These are phyloP conservation scores for Peromyscus maniculatus DNA, from an alignment of 2,113 vertebrate genomes.

Conservation along the genomic window DNA sequence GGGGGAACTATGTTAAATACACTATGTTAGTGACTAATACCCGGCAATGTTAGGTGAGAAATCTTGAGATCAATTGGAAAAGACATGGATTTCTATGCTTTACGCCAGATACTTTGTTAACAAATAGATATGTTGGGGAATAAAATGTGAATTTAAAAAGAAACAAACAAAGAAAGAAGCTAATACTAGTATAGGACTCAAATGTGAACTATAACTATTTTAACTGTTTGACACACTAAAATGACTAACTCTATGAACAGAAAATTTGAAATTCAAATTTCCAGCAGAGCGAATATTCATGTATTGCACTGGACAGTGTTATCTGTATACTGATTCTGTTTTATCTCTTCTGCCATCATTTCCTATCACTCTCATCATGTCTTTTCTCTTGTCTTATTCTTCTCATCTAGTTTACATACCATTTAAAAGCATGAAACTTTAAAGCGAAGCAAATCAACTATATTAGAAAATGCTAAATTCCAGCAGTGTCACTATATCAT, in stretches of 20 bases:
- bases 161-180: neutral
- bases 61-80: neutral
- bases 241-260: neutral
- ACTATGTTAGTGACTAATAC: neutral
- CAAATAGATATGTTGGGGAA: neutral
- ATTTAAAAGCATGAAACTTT: neutral
- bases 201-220: neutral
- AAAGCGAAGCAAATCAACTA: neutral
- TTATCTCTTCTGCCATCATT: neutral
- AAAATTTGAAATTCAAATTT: neutral
- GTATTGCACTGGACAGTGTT: neutral
- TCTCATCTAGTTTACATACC: neutral
- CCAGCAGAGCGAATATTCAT: neutral
- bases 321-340: too few relatives aligned
- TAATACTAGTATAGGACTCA: neutral
- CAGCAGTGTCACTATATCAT: too few relatives aligned
- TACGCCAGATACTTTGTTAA: neutral
- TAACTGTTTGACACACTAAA: neutral
- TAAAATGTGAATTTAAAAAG: neutral
- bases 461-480: neutral
- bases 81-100: neutral
- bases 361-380: neutral
- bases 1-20: neutral
- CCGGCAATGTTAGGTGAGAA: neutral
- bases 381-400: neutral